Evolutionary conservation across 1,140 invertebrate genomes (phyloP).

Genomic region (Helicoverpa zea): DNA sequence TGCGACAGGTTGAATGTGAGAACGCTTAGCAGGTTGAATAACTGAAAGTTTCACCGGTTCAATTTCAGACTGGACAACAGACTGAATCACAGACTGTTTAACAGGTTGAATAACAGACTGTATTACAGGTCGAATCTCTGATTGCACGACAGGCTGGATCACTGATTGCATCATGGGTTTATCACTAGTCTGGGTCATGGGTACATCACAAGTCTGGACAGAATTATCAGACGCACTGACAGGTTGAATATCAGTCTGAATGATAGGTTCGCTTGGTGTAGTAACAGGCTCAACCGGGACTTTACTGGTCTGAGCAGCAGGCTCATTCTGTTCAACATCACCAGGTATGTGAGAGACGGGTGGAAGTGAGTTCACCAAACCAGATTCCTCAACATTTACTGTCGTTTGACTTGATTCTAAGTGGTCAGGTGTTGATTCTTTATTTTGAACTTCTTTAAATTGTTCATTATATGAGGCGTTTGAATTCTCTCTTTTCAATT

Average conservation of each 20-base stretch:
- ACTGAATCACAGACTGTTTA: background rate
- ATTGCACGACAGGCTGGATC: background rate
- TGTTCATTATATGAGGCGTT: too few species aligned
- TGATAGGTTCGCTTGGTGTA: background rate
- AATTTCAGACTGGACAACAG: background rate
- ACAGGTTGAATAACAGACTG: background rate
- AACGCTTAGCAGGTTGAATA: background rate
- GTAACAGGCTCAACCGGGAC: too few species aligned
- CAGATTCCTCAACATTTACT: background rate
- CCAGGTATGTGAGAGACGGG: too few species aligned
- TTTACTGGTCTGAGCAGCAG: too few species aligned
- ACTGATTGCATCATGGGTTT: background rate
- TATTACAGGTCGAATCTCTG: background rate
- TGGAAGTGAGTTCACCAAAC: background rate
- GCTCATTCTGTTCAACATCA: too few species aligned
- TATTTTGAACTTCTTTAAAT: too few species aligned
- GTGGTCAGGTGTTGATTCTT: background rate
- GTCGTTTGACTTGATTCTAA: background rate
- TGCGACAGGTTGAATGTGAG: background rate
- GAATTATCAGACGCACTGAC: too few species aligned
- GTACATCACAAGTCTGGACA: too few species aligned
- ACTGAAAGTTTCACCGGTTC: background rate
- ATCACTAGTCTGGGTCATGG: background rate
- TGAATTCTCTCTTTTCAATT: slow-evolving; percentile 53
- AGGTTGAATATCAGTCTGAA: too few species aligned